Percentiles rank a stretch among this genome's conserved stretches.
Conservation (phyloP, 2,888 invertebrate genomes). For the Bombyx huttoni region DNA sequence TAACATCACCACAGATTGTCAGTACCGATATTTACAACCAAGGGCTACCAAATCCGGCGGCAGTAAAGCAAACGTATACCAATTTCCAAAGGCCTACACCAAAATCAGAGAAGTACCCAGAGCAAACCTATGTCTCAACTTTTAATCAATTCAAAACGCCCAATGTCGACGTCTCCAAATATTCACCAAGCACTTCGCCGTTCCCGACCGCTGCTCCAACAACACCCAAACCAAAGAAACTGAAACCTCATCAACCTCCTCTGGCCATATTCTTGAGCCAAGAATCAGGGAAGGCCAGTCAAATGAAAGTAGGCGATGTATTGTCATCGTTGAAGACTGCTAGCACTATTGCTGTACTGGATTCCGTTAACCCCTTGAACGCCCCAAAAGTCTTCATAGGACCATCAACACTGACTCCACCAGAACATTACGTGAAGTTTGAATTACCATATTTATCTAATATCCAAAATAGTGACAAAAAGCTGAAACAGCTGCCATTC, state of each 20-base stretch:
- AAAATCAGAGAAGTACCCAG: constrained; percentile 33
- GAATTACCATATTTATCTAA: constrained; percentile 87
- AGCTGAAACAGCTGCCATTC: constrained; percentile 83
- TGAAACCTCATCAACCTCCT: constrained; percentile 87
- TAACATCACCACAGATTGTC: constrained; percentile 29
- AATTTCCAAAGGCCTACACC: constrained; percentile 34
- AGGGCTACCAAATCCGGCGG: constrained; percentile 27
- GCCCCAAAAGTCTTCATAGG: constrained; percentile 87
- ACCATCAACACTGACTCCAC: constrained; percentile 80
- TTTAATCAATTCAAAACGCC: constrained; percentile 37
- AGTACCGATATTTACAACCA: constrained; percentile 43
- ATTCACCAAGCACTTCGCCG: constrained; percentile 44
- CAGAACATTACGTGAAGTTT: constrained; percentile 82
- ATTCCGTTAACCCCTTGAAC: constrained; percentile 76
- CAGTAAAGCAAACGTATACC: constrained; percentile 28
- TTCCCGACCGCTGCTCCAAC: constrained; percentile 53
- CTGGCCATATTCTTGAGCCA: constrained; percentile 84
- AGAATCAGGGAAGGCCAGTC: constrained; percentile 49
- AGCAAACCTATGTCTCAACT: constrained; percentile 39
- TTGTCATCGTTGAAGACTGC: constrained; percentile 78
- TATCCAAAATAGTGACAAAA: constrained; percentile 78
- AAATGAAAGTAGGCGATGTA: constrained; percentile 79
- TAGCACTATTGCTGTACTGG: constrained; percentile 82
- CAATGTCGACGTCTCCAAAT: constrained; percentile 45
- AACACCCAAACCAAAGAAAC: constrained; percentile 66